Conservation (phyloP, 2,113 vertebrate genomes). For the Aldabrachelys gigantea region DNA sequence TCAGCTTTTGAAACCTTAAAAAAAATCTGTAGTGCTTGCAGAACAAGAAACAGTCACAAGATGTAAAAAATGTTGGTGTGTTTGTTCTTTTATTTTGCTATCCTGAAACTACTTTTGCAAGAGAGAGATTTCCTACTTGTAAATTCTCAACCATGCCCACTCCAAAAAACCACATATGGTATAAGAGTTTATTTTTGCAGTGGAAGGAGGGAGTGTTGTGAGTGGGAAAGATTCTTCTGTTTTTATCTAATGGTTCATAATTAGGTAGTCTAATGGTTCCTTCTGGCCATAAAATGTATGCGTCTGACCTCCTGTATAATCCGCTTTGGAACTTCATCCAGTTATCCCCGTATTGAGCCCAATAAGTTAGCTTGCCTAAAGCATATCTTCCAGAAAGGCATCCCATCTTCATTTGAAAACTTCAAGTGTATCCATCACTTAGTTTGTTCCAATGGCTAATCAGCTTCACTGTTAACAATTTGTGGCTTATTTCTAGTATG, state of each 20-base stretch:
- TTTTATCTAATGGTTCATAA: background rate
- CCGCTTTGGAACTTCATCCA: background rate
- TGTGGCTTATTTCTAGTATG: background rate
- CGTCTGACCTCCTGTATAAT: background rate
- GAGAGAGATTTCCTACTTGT: background rate
- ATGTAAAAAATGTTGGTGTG: background rate
- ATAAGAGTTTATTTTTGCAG: background rate
- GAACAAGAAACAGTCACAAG: background rate
- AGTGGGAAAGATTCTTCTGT: background rate
- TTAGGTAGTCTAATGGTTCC: background rate
- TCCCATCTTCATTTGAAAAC: background rate
- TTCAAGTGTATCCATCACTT: background rate
- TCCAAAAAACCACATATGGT: background rate
- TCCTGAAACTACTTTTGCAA: background rate
- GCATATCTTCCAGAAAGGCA: fast-evolving
- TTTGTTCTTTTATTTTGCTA: background rate
- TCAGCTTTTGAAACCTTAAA: background rate
- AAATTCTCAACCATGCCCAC: background rate
- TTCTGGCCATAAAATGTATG: background rate
- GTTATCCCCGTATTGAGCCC: background rate
- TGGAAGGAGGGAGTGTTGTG: background rate
- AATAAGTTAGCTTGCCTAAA: background rate
- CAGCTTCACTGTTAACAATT: background rate
- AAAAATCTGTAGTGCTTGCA: background rate
- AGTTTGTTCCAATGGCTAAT: background rate